Conservation (phyloP, 2,113 vertebrate genomes). For the Hemibagrus wyckioides region DNA sequence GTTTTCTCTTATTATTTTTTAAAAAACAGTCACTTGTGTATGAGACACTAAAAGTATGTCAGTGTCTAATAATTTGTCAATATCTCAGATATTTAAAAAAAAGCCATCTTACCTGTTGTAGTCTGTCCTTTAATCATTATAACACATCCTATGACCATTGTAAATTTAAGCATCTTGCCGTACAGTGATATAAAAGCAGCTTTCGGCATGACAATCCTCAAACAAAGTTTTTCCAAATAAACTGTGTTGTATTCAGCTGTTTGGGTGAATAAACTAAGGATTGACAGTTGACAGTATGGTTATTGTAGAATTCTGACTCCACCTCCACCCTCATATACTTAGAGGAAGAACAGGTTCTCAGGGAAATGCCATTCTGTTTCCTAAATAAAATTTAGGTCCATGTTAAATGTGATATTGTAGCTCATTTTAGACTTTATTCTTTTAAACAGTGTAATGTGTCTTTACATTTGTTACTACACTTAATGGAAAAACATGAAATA, state of each 20-base stretch:
- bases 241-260: background rate
- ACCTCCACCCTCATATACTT: conserved; percentile 19
- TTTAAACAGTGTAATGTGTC: background rate
- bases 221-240: background rate
- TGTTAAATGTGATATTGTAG: background rate
- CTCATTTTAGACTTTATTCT: background rate
- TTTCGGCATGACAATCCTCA: background rate
- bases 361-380: background rate
- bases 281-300: background rate
- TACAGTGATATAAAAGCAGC: conserved; percentile 28
- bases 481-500: too few relatives aligned
- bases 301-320: background rate
- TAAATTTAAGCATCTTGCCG: conserved; percentile 26
- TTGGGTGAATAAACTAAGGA: background rate
- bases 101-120: conserved; percentile 45
- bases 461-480: background rate
- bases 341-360: background rate
- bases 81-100: background rate
- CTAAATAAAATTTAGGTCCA: background rate
- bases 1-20: background rate
- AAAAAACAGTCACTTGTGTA: background rate
- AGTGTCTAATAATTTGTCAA: background rate
- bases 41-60: background rate
- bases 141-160: conserved; percentile 55
- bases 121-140: conserved; percentile 16